These are phyloP conservation scores for Pegoplata infirma DNA, from an alignment of 2,888 invertebrate species.

Conservation along the genomic window DNA sequence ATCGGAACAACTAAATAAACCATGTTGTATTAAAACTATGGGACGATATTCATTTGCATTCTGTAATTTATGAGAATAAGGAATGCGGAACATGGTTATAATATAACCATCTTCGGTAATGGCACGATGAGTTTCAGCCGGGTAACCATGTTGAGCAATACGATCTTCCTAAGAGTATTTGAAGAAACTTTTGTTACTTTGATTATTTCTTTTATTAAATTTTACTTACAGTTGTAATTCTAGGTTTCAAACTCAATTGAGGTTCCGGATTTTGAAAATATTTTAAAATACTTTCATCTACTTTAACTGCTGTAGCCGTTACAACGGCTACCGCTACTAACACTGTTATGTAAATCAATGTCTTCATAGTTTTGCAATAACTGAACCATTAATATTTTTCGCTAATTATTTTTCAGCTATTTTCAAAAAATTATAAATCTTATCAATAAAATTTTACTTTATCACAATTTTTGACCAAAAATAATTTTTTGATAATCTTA, in stretches of 20 bases:
- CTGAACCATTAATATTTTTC: no score
- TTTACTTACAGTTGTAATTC: constrained; percentile 35
- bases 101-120: constrained; percentile 71
- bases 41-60: constrained; percentile 68
- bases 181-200: no score
- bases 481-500: no score
- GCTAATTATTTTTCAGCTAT: no score
- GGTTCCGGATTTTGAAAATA: constrained; percentile 31
- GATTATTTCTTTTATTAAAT: not conserved
- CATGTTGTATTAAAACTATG: constrained; percentile 79
- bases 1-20: constrained; percentile 68
- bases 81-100: constrained; percentile 71
- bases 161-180: constrained; percentile 67
- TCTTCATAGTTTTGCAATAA: no score
- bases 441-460: no score
- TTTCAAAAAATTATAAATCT: no score
- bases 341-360: not conserved
- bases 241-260: constrained; percentile 23
- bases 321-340: not conserved
- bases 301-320: not conserved
- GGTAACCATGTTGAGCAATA: constrained; percentile 79
- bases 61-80: constrained; percentile 67
- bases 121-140: constrained; percentile 26
- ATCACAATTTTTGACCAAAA: no score
- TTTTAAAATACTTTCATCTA: constrained; percentile 16